Percentiles rank a stretch among this genome's conserved stretches.
Evolutionary conservation across 2,888 invertebrate species (phyloP).

Genomic region (Lepidochrysops patricia): DNA sequence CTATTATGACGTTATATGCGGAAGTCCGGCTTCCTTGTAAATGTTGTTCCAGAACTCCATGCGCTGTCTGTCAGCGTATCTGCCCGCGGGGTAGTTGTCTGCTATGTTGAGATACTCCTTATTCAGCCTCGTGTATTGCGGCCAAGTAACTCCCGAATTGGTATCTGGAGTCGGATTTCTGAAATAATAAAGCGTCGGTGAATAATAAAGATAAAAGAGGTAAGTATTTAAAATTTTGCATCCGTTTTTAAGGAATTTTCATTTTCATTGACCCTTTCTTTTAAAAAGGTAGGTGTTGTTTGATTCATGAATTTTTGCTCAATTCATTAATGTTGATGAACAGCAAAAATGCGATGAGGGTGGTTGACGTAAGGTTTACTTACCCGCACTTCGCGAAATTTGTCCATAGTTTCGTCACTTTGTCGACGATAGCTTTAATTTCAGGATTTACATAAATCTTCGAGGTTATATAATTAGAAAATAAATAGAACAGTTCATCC

Average conservation of each 20-base stretch:
- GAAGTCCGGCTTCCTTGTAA: constrained; percentile 34
- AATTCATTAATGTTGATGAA: not conserved
- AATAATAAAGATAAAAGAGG: not conserved
- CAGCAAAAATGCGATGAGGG: not conserved
- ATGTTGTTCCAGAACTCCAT: constrained; percentile 43
- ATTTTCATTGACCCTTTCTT: no score
- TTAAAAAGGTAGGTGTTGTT: no score
- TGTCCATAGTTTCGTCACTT: constrained; percentile 49
- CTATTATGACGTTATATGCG: constrained; percentile 21
- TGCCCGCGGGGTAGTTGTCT: constrained; percentile 32
- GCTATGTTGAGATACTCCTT: constrained; percentile 44
- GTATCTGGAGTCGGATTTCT: constrained; percentile 47
- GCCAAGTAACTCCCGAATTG: constrained; percentile 38
- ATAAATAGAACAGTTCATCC: constrained; percentile 50
- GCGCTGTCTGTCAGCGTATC: constrained; percentile 34
- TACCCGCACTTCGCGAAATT: constrained; percentile 56
- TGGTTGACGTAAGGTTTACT: constrained; percentile 19
- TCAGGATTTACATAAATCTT: constrained; percentile 34
- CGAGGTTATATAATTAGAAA: constrained; percentile 35
- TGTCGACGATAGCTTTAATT: constrained; percentile 33
- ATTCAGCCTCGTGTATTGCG: constrained; percentile 26
- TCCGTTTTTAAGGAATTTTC: no score
- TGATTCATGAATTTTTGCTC: no score
- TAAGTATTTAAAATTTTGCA: no score
- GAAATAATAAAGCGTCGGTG: constrained; percentile 21